Conservation (phyloP, 2,888 invertebrate genomes). For the Acanthoscelides obtectus region DNA sequence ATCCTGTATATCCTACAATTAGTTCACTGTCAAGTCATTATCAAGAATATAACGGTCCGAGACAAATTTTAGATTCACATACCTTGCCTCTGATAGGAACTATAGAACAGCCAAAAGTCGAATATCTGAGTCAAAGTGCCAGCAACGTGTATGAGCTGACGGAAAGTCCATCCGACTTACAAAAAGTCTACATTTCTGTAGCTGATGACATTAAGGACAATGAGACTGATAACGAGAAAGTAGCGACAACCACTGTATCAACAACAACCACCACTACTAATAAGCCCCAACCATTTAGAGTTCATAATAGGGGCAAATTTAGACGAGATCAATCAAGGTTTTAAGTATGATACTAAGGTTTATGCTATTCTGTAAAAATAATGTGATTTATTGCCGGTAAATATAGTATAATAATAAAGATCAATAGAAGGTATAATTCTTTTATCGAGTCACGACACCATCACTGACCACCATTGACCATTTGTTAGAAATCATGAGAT, state of each 20-base stretch:
- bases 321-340: neutral
- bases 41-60: neutral
- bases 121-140: neutral
- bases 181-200: neutral
- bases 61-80: constrained; percentile 1
- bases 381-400: neutral
- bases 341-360: neutral
- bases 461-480: too few relatives aligned
- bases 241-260: neutral
- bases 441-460: too few relatives aligned
- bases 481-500: too few relatives aligned
- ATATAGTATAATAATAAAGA: neutral
- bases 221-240: neutral
- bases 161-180: neutral
- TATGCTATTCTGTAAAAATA: neutral
- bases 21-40: neutral
- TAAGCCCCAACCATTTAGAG: neutral
- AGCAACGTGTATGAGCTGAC: neutral
- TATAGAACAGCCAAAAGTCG: constrained; percentile 8
- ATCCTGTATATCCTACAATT: neutral
- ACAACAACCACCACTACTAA: neutral
- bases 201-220: neutral
- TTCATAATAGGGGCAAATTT: neutral
- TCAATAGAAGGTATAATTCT: too few relatives aligned
- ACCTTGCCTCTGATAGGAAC: constrained; percentile 9